These are phyloP conservation scores for Neosilurus mollespiculum DNA, from an alignment of 2,797 vertebrate genomes.

Conservation along the genomic window DNA sequence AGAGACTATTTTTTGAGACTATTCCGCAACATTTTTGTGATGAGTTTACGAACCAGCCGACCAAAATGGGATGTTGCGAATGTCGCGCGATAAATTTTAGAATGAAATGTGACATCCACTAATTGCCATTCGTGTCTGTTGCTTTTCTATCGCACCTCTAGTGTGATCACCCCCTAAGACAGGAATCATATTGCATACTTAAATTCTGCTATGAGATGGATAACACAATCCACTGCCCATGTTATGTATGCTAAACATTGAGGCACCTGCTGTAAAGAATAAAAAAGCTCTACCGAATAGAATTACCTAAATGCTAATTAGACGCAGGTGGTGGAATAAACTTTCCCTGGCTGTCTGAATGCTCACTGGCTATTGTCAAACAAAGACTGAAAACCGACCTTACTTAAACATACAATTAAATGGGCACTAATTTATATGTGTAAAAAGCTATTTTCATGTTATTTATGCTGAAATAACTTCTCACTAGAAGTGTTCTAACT, in stretches of 20 bases:
- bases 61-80: no score
- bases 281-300: constrained; percentile 12
- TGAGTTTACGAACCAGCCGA: no score
- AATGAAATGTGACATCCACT: no score
- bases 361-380: background rate
- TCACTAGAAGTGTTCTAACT: background rate
- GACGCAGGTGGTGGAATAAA: background rate
- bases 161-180: no score
- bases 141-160: no score
- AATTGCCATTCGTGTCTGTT: no score
- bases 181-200: constrained; percentile 30
- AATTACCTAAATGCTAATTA: constrained; percentile 22
- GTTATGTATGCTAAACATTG: constrained; percentile 31
- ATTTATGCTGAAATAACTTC: background rate
- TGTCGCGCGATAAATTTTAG: no score
- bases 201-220: constrained; percentile 24
- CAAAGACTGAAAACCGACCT: background rate
- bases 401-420: background rate
- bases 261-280: constrained; percentile 24
- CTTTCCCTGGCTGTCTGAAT: background rate
- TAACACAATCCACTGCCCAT: constrained; percentile 43
- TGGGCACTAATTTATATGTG: background rate
- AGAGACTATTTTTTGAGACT: no score
- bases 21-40: no score
- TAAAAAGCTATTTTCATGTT: background rate